phyloP scores from a whole-genome alignment of 2,888 invertebrate species.

The Nematopogon swammerdamellus region DNA sequence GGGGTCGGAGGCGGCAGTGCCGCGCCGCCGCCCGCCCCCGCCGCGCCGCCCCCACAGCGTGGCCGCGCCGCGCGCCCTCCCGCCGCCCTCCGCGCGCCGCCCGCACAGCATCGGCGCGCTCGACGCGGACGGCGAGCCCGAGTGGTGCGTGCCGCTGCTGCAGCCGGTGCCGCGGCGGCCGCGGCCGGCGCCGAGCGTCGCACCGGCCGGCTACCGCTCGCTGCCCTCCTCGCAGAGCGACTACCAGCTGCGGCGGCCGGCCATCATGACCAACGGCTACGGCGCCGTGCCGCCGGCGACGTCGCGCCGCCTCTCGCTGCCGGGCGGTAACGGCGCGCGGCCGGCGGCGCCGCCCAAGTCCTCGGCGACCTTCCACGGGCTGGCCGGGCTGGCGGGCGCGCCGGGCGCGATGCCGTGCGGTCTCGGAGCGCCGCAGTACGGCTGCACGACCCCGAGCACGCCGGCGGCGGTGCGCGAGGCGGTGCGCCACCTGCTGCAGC shows the following conservation, averaged over 20 bases:
- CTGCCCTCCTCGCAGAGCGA: conserved; percentile 61
- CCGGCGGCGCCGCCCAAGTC: conserved; percentile 45
- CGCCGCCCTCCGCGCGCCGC: conserved; percentile 35
- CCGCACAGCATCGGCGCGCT: conserved; percentile 62
- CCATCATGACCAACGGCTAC: conserved; percentile 48
- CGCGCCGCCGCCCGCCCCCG: conserved; percentile 16
- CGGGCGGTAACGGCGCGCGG: conserved; percentile 42
- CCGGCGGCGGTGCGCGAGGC: conserved; percentile 67
- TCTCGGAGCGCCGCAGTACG: conserved; percentile 35
- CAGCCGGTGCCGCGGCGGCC: conserved; percentile 54
- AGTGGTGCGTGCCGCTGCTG: conserved; percentile 37
- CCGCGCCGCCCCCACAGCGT: conserved; percentile 54
- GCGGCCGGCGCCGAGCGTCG: conserved; percentile 27
- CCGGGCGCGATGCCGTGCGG: conserved; percentile 18
- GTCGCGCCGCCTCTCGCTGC: conserved; percentile 52
- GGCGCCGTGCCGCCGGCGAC: conserved; percentile 50
- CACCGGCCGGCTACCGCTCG: conserved; percentile 46
- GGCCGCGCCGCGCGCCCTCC: conserved; percentile 37
- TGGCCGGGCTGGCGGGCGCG: conserved; percentile 33
- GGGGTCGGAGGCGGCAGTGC: conserved; percentile 25
- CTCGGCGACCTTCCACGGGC: conserved; percentile 62
- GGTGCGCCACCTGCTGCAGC: conserved; percentile 63
- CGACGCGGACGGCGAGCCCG: conserved; percentile 37
- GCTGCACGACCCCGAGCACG: conserved; percentile 45
- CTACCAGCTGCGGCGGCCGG: conserved; percentile 57